A percentile compares a stretch with the other conserved stretches of the same genome.
Evolutionary conservation across 1,140 invertebrate species (phyloP).

Genomic region (Euura saliciscinereae): DNA sequence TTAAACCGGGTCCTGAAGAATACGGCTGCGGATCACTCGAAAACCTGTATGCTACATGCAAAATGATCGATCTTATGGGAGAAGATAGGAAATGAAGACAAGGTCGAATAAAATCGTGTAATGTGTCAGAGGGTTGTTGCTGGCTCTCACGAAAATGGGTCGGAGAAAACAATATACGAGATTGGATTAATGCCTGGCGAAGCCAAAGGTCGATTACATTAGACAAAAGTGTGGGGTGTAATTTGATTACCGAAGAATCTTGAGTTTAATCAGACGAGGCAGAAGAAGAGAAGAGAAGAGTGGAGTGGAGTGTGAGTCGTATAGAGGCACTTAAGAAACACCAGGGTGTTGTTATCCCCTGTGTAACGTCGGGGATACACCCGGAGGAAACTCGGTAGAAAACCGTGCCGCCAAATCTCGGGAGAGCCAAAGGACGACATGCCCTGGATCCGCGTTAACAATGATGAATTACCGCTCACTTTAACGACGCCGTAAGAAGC

Average conservation of each 20-base stretch:
- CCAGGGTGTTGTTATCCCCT: conserved; percentile 38
- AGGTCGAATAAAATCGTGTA: not conserved
- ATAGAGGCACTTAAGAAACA: conserved; percentile 40
- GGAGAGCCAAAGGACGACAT: not conserved
- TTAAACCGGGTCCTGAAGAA: too few relatives aligned
- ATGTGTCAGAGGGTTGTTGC: not conserved
- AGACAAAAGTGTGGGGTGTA: not conserved
- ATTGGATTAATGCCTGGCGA: not conserved
- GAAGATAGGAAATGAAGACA: too few relatives aligned
- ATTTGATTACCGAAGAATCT: conserved; percentile 12
- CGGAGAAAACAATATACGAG: not conserved
- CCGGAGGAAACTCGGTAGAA: conserved; percentile 4
- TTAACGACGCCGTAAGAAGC: not conserved
- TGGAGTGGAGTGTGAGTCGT: not conserved
- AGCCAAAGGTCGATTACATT: conserved; percentile 9
- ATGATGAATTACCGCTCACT: conserved; percentile 41
- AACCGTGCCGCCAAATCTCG: too few relatives aligned
- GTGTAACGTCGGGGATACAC: conserved; percentile 37
- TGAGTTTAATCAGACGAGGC: conserved; percentile 39
- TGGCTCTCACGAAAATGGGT: not conserved
- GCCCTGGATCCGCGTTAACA: conserved; percentile 43
- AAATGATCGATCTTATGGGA: too few relatives aligned
- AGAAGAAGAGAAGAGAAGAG: conserved; percentile 6
- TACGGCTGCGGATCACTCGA: too few relatives aligned
- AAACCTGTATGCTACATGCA: too few relatives aligned